Conservation (phyloP, 2,113 vertebrate genomes). For the Strigops habroptila region DNA sequence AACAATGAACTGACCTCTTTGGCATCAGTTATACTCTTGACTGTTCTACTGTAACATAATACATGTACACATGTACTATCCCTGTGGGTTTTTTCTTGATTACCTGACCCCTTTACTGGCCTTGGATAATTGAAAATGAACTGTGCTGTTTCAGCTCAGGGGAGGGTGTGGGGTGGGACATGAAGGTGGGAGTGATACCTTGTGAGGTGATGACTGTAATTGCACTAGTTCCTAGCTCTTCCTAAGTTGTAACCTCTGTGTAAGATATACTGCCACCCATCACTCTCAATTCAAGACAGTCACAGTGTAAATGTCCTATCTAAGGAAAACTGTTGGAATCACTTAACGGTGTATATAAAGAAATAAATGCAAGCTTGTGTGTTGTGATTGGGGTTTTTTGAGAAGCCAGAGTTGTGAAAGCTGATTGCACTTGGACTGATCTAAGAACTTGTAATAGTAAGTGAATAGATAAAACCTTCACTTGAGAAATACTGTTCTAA, state of each 20-base stretch:
- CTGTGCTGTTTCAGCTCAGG: not conserved
- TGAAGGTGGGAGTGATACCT: not conserved
- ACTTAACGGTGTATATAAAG: not conserved
- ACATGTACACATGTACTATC: not conserved
- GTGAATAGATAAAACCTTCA: not conserved
- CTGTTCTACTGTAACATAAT: not conserved
- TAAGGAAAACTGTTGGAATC: not conserved
- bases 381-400: not conserved
- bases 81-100: not conserved
- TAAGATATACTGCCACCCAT: too few relatives aligned
- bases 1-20: not conserved
- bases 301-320: accelerated
- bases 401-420: not conserved
- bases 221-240: not conserved
- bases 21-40: not conserved
- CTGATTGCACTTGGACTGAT: not conserved
- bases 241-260: not conserved
- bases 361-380: not conserved
- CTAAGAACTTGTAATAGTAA: not conserved
- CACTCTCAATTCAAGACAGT: not conserved
- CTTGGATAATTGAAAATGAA: not conserved
- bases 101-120: not conserved
- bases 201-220: not conserved
- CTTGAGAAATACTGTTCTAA: not conserved
- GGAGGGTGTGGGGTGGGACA: not conserved